Conservation (phyloP, 2,797 vertebrate species). For the Fistularia commersonii region DNA sequence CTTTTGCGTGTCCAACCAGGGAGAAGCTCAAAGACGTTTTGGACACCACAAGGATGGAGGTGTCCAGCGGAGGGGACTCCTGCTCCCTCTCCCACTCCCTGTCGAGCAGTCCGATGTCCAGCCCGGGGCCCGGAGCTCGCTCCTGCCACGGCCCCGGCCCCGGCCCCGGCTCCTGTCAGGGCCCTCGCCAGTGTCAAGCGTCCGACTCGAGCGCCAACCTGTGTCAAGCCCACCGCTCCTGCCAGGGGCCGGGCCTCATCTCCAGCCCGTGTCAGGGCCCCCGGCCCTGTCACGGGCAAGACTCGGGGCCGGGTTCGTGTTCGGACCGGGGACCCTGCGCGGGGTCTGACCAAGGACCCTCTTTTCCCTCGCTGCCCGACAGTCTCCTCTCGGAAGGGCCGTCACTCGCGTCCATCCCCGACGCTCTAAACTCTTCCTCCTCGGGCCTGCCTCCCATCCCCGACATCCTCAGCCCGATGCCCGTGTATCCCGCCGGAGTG, state of each 20-base stretch:
- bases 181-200: slow-evolving; percentile 50
- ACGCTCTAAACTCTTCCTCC: slow-evolving; percentile 71
- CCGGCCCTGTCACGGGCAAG: slow-evolving; percentile 31
- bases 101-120: slow-evolving; percentile 69
- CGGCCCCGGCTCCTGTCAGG: slow-evolving; percentile 49
- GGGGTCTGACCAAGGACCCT: slow-evolving; percentile 57
- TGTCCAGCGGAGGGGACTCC: slow-evolving; percentile 67
- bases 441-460: slow-evolving; percentile 72
- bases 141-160: slow-evolving; percentile 56
- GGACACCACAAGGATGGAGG: slow-evolving; percentile 74
- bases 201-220: slow-evolving; percentile 43
- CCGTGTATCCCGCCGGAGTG: slow-evolving; percentile 89
- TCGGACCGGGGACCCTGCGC: slow-evolving; percentile 37
- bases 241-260: slow-evolving; percentile 13
- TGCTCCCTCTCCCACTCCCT: slow-evolving; percentile 71
- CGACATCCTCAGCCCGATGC: slow-evolving; percentile 75
- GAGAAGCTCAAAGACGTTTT: slow-evolving; percentile 93
- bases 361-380: slow-evolving; percentile 69
- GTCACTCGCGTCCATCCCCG: slow-evolving; percentile 69
- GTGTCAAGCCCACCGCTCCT: slow-evolving; percentile 35
- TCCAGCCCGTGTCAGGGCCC: slow-evolving; percentile 23
- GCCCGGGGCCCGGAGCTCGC: slow-evolving; percentile 42
- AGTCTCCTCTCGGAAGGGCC: slow-evolving; percentile 72
- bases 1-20: slow-evolving; percentile 51
- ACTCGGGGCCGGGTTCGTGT: background rate